phyloP scores from a whole-genome alignment of 2,113 vertebrate genomes.

The Hiodon tergisus region DNA sequence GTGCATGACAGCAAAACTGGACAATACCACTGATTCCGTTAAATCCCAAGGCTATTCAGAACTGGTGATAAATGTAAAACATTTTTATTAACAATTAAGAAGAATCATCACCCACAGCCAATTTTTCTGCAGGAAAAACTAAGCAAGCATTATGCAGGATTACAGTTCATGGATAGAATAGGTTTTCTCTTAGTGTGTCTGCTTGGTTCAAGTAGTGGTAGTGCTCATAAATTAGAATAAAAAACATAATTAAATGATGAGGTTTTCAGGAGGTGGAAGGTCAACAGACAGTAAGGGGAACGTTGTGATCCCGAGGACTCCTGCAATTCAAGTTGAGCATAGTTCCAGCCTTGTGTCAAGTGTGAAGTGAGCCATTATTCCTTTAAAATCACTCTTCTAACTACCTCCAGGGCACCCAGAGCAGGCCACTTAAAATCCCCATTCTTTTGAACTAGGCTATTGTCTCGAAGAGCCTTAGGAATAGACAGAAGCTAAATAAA shows the following conservation, averaged over 20 bases:
- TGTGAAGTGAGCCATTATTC: too few species aligned
- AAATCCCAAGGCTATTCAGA: too few species aligned
- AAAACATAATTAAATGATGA: slow-evolving; percentile 39
- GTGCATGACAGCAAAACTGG: too few species aligned
- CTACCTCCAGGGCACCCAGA: too few species aligned
- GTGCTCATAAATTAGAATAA: slow-evolving; percentile 31
- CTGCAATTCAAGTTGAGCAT: neutral
- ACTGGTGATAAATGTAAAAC: slow-evolving; percentile 20
- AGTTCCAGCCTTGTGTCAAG: neutral
- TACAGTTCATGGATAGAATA: slow-evolving; percentile 27
- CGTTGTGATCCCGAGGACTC: slow-evolving; percentile 1
- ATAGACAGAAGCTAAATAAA: too few species aligned
- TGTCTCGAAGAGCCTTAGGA: too few species aligned
- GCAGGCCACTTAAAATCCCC: too few species aligned
- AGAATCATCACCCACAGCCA: neutral
- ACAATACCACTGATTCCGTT: too few species aligned
- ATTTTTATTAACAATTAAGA: slow-evolving; percentile 30
- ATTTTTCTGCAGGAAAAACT: slow-evolving; percentile 15
- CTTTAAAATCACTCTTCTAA: too few species aligned
- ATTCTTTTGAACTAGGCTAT: too few species aligned
- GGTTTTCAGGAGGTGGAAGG: slow-evolving; percentile 16
- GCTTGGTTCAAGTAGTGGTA: slow-evolving; percentile 19
- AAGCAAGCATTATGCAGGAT: slow-evolving; percentile 36
- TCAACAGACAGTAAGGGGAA: slow-evolving; percentile 9
- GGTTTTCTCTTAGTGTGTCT: slow-evolving; percentile 15